phyloP scores from a whole-genome alignment of 2,113 vertebrate genomes.

The Forbesichthys papilliferus region DNA sequence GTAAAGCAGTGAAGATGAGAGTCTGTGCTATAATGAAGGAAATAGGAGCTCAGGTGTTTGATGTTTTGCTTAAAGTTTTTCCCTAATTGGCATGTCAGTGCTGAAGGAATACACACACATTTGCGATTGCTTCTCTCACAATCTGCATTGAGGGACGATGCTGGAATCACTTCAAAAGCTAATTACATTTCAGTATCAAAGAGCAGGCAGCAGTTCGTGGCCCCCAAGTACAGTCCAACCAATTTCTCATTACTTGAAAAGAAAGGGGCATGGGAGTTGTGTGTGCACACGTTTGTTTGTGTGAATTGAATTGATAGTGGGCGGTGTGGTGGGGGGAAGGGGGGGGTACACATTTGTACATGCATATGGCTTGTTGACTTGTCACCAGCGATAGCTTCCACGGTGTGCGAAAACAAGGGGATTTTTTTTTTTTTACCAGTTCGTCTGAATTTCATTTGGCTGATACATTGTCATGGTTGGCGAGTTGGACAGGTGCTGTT shows the following conservation, averaged over 20 bases:
- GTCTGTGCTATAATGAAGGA: slow-evolving; percentile 41
- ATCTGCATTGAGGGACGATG: slow-evolving; percentile 39
- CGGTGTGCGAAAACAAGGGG: slow-evolving; percentile 55
- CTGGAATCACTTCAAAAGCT: slow-evolving; percentile 55
- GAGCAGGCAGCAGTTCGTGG: slow-evolving; percentile 44
- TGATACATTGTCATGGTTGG: slow-evolving; percentile 65
- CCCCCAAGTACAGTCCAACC: slow-evolving; percentile 39
- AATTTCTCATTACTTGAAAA: slow-evolving; percentile 41
- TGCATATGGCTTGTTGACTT: slow-evolving; percentile 58
- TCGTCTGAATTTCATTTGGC: slow-evolving; percentile 61
- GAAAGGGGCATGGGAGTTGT: not conserved
- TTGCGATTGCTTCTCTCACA: slow-evolving; percentile 44
- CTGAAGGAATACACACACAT: slow-evolving; percentile 56
- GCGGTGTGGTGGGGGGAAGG: slow-evolving; percentile 18
- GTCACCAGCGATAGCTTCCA: slow-evolving; percentile 44
- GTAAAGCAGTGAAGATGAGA: slow-evolving; percentile 4
- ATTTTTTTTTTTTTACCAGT: slow-evolving; percentile 55
- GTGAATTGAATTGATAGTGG: not conserved
- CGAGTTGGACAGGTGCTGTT: slow-evolving; percentile 57
- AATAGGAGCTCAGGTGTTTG: slow-evolving; percentile 65
- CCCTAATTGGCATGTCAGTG: slow-evolving; percentile 70
- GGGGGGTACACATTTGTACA: slow-evolving; percentile 38
- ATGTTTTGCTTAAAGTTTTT: slow-evolving; percentile 61
- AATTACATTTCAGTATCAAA: slow-evolving; percentile 71
- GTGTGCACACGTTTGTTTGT: slow-evolving; percentile 9